A percentile compares a stretch with the other conserved stretches of the same genome.
These are phyloP conservation scores for Gadus chalcogrammus DNA, from an alignment of 2,113 vertebrate genomes.

Conservation along the genomic window DNA sequence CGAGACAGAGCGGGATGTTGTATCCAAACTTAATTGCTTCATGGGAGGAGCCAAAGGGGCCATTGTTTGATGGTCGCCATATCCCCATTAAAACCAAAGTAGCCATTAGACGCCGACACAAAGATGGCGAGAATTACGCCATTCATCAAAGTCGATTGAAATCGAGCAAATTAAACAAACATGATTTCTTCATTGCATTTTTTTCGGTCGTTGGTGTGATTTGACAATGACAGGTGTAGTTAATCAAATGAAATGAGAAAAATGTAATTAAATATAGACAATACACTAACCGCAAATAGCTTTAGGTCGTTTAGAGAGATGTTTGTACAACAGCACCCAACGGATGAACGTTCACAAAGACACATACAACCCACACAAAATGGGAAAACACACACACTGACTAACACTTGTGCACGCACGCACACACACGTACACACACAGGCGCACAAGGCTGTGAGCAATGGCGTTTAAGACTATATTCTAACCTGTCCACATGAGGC, in stretches of 20 bases:
- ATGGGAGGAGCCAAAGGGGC: constrained; percentile 5
- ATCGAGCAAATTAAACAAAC: not conserved
- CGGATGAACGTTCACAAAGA: constrained; percentile 5
- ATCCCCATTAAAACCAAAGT: constrained; percentile 49
- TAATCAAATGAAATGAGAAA: too few species aligned
- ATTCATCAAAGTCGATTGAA: constrained; percentile 48
- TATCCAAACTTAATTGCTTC: constrained; percentile 48
- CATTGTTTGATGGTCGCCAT: constrained; percentile 24
- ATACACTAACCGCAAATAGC: not conserved
- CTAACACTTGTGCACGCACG: not conserved
- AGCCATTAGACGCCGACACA: constrained; percentile 53
- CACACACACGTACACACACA: not conserved
- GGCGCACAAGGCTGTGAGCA: not conserved
- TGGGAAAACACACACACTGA: constrained; percentile 8
- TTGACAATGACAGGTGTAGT: too few species aligned
- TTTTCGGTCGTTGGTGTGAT: too few species aligned
- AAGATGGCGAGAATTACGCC: constrained; percentile 42
- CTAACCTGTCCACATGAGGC: not conserved
- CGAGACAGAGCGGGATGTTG: constrained; percentile 31
- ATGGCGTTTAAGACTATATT: not conserved
- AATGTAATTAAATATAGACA: too few species aligned
- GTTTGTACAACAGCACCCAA: not conserved
- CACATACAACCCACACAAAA: not conserved
- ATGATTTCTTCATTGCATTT: too few species aligned
- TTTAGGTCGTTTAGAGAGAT: not conserved